phyloP scores from a whole-genome alignment of 2,797 vertebrate species.

The Okamejei kenojei region DNA sequence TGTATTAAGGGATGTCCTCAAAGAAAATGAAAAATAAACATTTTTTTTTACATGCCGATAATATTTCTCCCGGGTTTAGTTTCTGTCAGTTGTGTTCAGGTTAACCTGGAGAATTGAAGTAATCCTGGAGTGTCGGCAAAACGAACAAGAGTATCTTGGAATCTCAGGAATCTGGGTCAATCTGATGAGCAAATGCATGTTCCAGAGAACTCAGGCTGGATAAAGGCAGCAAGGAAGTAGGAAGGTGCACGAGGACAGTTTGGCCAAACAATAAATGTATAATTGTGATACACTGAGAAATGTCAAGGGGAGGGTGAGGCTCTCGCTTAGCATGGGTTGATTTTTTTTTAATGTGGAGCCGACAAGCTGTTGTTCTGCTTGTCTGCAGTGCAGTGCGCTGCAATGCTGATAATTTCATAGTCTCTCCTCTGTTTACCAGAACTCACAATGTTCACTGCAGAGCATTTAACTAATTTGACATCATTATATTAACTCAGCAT shows the following conservation, averaged over 20 bases:
- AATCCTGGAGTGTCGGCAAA: neutral
- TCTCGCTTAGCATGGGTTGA: neutral
- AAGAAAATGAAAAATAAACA: neutral
- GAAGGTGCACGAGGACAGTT: too few species aligned
- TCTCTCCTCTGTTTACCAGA: conserved; percentile 60
- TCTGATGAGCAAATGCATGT: neutral
- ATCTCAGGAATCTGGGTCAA: neutral
- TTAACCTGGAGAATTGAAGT: neutral
- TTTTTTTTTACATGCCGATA: neutral
- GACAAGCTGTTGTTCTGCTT: conserved; percentile 48
- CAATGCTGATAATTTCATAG: conserved; percentile 74
- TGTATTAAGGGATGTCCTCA: neutral
- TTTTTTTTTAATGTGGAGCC: conserved; percentile 21
- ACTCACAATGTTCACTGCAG: conserved; percentile 69
- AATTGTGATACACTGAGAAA: neutral
- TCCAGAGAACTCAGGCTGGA: neutral
- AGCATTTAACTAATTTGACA: conserved; percentile 49
- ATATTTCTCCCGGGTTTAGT: neutral
- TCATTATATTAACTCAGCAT: neutral
- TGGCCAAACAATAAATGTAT: neutral
- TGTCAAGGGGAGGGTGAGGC: neutral
- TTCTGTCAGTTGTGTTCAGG: neutral
- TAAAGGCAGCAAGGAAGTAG: neutral
- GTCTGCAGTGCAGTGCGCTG: conserved; percentile 74
- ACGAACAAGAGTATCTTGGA: neutral